Percentiles rank a stretch among this genome's conserved stretches.
Conservation (phyloP, 2,888 invertebrate genomes). For the Oscheius myriophilus region DNA sequence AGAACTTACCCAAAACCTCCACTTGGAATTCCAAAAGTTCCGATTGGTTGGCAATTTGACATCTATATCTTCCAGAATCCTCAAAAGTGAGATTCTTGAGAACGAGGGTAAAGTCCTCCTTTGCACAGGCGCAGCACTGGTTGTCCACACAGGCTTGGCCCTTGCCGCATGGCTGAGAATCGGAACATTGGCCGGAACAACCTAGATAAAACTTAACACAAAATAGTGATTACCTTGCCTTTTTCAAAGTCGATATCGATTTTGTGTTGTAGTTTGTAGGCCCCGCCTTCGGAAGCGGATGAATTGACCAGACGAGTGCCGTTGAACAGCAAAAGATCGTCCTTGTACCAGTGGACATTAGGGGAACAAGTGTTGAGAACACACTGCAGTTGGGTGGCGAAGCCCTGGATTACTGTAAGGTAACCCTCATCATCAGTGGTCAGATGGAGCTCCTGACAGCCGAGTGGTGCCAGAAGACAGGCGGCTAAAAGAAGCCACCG, state of each 20-base stretch:
- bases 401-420: slow-evolving; percentile 65
- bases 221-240: slow-evolving; percentile 22
- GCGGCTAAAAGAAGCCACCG: slow-evolving; percentile 6
- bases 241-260: slow-evolving; percentile 53
- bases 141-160: slow-evolving; percentile 54
- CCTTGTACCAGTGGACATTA: slow-evolving; percentile 63
- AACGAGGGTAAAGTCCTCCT: slow-evolving; percentile 64
- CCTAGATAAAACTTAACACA: slow-evolving; percentile 25
- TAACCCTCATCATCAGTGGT: slow-evolving; percentile 56
- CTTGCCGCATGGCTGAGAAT: slow-evolving; percentile 40
- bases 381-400: slow-evolving; percentile 66
- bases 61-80: slow-evolving; percentile 65
- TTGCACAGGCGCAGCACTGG: slow-evolving; percentile 55
- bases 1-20: slow-evolving; percentile 62
- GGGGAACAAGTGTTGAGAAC: slow-evolving; percentile 60
- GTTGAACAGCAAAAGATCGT: slow-evolving; percentile 62
- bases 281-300: slow-evolving; percentile 51
- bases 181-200: slow-evolving; percentile 50
- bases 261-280: slow-evolving; percentile 60
- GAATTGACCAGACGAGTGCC: slow-evolving; percentile 61
- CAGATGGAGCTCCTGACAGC: slow-evolving; percentile 35
- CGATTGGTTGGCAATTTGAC: slow-evolving; percentile 59
- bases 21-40: slow-evolving; percentile 67
- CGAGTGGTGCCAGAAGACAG: background rate
- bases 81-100: slow-evolving; percentile 64